Evolutionary conservation across 2,797 vertebrate species (phyloP).

Genomic region (Philypnodon macrostomus): DNA sequence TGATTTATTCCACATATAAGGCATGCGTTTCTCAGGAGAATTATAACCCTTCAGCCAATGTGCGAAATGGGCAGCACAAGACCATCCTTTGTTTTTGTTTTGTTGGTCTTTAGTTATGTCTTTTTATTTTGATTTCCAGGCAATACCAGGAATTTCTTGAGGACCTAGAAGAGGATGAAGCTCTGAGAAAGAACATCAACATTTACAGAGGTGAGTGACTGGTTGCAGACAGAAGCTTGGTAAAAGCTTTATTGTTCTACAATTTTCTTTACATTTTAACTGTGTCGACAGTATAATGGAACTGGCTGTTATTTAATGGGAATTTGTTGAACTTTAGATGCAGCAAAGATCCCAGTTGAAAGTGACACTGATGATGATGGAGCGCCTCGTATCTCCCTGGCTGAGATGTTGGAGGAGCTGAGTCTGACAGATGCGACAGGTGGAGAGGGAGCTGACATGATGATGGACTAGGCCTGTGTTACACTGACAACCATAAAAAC

Average conservation of each 20-base stretch:
- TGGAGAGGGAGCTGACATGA: slow-evolving; percentile 89
- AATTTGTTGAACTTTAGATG: slow-evolving; percentile 69
- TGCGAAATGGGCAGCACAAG: no score
- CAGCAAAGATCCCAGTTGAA: slow-evolving; percentile 85
- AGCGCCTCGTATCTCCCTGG: slow-evolving; percentile 87
- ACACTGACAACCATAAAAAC: not conserved
- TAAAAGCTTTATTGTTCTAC: no score
- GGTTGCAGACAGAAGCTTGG: slow-evolving; percentile 11
- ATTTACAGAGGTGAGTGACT: slow-evolving; percentile 89
- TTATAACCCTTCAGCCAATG: no score
- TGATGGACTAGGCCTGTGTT: slow-evolving; percentile 75
- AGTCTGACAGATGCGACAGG: slow-evolving; percentile 90
- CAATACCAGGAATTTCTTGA: slow-evolving; percentile 98
- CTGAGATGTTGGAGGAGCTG: slow-evolving; percentile 96
- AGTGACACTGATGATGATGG: slow-evolving; percentile 94
- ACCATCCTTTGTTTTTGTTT: not conserved
- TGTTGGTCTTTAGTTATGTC: not conserved
- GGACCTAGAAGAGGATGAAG: slow-evolving; percentile 95
- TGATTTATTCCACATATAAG: no score
- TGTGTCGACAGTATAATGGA: not conserved
- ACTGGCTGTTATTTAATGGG: not conserved
- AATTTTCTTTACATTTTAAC: not conserved
- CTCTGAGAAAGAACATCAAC: slow-evolving; percentile 92
- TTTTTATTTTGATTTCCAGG: slow-evolving; percentile 63
- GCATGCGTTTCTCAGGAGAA: no score